Percentiles rank a stretch among this genome's conserved stretches.
These are phyloP conservation scores for Diaphora mendica DNA, from an alignment of 2,888 invertebrate species.

Conservation along the genomic window DNA sequence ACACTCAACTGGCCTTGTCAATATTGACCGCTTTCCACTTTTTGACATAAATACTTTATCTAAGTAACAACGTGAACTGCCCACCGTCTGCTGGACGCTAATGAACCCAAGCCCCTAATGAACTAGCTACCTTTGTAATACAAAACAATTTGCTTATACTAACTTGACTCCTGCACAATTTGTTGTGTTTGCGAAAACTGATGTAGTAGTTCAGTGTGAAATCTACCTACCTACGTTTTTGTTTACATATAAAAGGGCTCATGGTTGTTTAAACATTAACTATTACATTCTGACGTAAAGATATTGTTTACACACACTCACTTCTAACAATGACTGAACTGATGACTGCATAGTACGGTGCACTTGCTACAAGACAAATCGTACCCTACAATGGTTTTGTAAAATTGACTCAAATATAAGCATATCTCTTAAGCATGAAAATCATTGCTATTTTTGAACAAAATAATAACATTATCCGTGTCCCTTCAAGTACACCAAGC, in stretches of 20 bases:
- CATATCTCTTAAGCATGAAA: slow-evolving; percentile 20
- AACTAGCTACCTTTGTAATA: slow-evolving; percentile 29
- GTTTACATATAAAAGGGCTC: background rate
- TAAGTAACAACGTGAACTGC: slow-evolving; percentile 17
- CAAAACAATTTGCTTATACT: slow-evolving; percentile 24
- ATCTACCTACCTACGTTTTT: slow-evolving; percentile 12
- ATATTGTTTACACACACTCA: background rate
- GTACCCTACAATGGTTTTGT: slow-evolving; percentile 38
- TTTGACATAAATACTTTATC: slow-evolving; percentile 53
- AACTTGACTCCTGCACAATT: slow-evolving; percentile 21
- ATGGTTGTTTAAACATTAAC: slow-evolving; percentile 2
- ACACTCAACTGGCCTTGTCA: slow-evolving; percentile 60
- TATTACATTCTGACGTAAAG: background rate
- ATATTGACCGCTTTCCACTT: slow-evolving; percentile 68
- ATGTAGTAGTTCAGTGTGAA: slow-evolving; percentile 16
- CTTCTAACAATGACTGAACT: slow-evolving; percentile 16
- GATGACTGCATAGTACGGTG: slow-evolving; percentile 43
- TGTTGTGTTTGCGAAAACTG: slow-evolving; percentile 22
- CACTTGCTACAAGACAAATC: slow-evolving; percentile 42
- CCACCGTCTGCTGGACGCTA: slow-evolving; percentile 17
- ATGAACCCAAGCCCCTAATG: slow-evolving; percentile 33
- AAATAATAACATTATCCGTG: slow-evolving; percentile 56
- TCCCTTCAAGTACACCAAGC: slow-evolving; percentile 63
- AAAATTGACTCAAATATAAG: slow-evolving; percentile 41
- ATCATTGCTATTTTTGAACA: slow-evolving; percentile 35